phyloP scores from a whole-genome alignment of 2,113 vertebrate species.

The Sinosuthora webbiana region DNA sequence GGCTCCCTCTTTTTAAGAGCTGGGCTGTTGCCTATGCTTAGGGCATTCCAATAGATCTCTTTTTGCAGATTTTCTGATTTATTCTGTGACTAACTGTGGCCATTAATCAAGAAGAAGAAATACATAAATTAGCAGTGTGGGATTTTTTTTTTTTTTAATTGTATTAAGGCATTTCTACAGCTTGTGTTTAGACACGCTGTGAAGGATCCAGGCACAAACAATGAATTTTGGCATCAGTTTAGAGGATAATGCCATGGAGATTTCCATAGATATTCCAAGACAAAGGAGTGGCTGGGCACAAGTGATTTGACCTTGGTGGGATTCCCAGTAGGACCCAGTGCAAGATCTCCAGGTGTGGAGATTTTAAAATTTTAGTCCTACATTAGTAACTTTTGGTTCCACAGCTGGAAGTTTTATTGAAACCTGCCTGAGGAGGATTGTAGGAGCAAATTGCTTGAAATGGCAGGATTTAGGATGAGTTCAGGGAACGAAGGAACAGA shows the following conservation, averaged over 20 bases:
- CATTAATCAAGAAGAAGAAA: background rate
- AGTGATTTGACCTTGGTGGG: background rate
- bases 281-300: background rate
- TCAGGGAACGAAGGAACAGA: background rate
- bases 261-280: background rate
- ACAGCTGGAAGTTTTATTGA: background rate
- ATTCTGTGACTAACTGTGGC: background rate
- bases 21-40: background rate
- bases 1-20: background rate
- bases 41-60: background rate
- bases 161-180: background rate
- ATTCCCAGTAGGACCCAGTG: background rate
- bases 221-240: fast-evolving
- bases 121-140: too few species aligned
- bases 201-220: background rate
- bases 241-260: background rate
- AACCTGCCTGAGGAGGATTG: background rate
- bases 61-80: background rate
- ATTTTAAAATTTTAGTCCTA: background rate
- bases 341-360: background rate
- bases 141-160: background rate
- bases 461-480: background rate
- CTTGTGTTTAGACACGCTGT: fast-evolving
- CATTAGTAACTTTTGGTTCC: background rate
- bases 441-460: background rate